These are phyloP conservation scores for Trichonephila clavipes DNA, from an alignment of 1,140 invertebrate species.

Conservation along the genomic window DNA sequence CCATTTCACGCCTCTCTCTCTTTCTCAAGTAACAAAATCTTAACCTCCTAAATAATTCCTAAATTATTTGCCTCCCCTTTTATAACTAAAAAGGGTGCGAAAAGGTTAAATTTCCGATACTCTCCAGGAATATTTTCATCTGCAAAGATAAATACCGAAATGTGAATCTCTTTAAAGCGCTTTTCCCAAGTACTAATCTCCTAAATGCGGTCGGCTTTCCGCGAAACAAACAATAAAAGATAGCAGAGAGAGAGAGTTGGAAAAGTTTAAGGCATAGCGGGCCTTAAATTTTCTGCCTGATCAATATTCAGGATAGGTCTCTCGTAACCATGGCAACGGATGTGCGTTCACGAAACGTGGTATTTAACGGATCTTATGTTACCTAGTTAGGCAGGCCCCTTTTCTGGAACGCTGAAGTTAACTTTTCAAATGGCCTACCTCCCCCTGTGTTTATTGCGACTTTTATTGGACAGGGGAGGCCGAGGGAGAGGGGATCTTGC, in stretches of 20 bases:
- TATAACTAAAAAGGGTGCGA: too few relatives aligned
- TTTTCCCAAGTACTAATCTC: neutral
- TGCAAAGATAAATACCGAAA: neutral
- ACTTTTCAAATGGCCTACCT: slow-evolving; percentile 5
- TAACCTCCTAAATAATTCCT: too few relatives aligned
- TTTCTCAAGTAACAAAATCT: too few relatives aligned
- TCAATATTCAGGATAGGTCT: slow-evolving; percentile 59
- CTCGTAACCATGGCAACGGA: slow-evolving; percentile 53
- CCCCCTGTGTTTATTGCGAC: slow-evolving; percentile 10
- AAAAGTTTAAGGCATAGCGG: slow-evolving; percentile 30
- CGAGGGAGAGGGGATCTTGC: neutral
- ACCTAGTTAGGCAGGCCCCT: slow-evolving; percentile 33
- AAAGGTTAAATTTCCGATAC: too few relatives aligned
- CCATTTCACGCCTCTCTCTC: too few relatives aligned
- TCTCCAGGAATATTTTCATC: neutral
- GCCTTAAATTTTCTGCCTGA: slow-evolving; percentile 60
- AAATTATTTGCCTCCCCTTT: too few relatives aligned
- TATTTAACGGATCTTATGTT: slow-evolving; percentile 58
- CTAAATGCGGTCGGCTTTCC: neutral
- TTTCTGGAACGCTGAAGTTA: neutral
- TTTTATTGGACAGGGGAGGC: neutral
- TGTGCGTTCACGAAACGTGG: slow-evolving; percentile 28
- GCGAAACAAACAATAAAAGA: slow-evolving; percentile 7
- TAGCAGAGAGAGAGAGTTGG: neutral
- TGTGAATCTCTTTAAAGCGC: neutral